Evolutionary conservation across 2,113 vertebrate species (phyloP), one percentile per base, ranked within the genome.

Genomic region (Seriola aureovittata): DNA sequence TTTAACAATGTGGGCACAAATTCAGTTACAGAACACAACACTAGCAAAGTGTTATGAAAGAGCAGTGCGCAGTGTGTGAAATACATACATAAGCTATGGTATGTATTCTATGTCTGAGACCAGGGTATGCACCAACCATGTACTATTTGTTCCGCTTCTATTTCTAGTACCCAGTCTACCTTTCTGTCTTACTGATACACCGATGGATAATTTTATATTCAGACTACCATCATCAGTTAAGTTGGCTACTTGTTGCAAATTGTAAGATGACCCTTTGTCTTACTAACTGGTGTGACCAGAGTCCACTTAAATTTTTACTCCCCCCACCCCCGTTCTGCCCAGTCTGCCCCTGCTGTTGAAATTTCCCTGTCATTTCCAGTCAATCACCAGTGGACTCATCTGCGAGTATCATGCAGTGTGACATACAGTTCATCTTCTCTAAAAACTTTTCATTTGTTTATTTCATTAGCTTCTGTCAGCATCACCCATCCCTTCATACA

Each of bases 291-390:
- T 69, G 38, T 64, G 40, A 42, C 40, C 40, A 42, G 40, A 42
- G 2, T 42, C 5, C 44, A 76, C 8, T 66, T 78, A 42, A 10
- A 8, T 40, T 9, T 8, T 40, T 2, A 40, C 9, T 36, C 34
- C 34, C 5, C 34, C 34, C 29, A 2, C 29, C 29, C 29, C 29
- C 29, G 2, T 54, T 52, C 16, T 4, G 25, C 21, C 60, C 29
- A 55, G 13, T 66, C 38, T 75, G 6, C 21, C 25, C 11, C 16
- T 17, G 75, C 58, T 52, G 52, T 44, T 54, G 36, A 8, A 48
- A 70, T 79, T 78, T 55, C 36, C 1, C 42, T 36, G 5, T 70
- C 14, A 79, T 79, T 85, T 70, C 2, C 7, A 10, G 36, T 75
- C 54, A 59, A 29, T 29, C 54, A 55, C 7, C 23, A 66, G 42